Evolutionary conservation across 2,888 invertebrate genomes (phyloP).

Genomic region (Salpingus planirostris): DNA sequence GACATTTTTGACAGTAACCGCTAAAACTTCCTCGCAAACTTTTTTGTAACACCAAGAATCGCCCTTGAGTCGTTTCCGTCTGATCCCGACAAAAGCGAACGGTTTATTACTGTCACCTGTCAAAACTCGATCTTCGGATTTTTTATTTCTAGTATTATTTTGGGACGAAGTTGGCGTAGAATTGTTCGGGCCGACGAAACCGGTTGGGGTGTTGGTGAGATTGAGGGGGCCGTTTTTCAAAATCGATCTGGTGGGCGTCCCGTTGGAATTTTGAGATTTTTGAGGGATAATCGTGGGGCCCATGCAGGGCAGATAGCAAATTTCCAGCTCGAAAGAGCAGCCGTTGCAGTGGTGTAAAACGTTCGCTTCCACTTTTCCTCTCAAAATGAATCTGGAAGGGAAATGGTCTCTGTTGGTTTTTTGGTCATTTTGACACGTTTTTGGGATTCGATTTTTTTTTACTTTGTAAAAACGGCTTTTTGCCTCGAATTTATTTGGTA

Average conservation of each 20-base stretch:
- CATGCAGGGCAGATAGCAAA: conserved; percentile 45
- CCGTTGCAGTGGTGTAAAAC: conserved; percentile 27
- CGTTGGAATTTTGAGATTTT: conserved; percentile 2
- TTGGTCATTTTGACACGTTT: no score
- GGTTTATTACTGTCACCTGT: conserved; percentile 3
- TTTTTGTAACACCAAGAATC: conserved; percentile 75
- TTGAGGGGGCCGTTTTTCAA: conserved; percentile 23
- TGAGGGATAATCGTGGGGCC: conserved; percentile 12
- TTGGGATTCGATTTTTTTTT: no score
- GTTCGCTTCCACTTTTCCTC: conserved; percentile 52
- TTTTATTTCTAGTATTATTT: conserved; percentile 3
- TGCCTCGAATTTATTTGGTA: no score
- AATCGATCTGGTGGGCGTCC: conserved; percentile 28
- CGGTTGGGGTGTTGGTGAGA: conserved; percentile 11
- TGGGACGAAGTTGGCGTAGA: background rate
- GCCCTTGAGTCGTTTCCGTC: conserved; percentile 65
- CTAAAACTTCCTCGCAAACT: conserved; percentile 63
- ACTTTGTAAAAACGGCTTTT: no score
- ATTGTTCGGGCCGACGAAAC: conserved; percentile 1
- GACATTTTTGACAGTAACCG: conserved; percentile 43
- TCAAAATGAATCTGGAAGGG: conserved; percentile 51
- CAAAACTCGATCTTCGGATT: conserved; percentile 1
- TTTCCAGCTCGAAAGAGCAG: conserved; percentile 65
- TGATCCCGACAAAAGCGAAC: conserved; percentile 50
- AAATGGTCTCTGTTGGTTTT: no score